These are phyloP conservation scores for Geothlypis trichas DNA, from an alignment of 2,113 vertebrate species.

Conservation along the genomic window DNA sequence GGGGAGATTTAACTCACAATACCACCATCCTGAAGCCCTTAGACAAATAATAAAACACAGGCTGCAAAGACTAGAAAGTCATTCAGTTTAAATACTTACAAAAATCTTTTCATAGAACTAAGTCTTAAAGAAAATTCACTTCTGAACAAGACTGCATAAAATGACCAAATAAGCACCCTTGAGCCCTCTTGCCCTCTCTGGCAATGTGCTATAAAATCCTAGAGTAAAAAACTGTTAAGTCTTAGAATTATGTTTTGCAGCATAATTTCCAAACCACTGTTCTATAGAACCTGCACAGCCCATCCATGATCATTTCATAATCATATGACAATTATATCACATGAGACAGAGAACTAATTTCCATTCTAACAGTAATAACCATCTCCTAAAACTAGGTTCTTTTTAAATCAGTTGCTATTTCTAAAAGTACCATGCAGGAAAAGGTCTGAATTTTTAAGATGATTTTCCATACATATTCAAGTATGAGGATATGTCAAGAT, in stretches of 20 bases:
- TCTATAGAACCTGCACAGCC: neutral
- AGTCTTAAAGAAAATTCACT: conserved; percentile 13
- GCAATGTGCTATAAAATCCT: neutral
- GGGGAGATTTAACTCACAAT: conserved; percentile 3
- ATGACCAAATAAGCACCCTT: neutral
- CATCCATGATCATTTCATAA: neutral
- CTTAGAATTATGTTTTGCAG: neutral
- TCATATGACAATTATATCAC: neutral
- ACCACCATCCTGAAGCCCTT: neutral
- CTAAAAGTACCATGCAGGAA: neutral
- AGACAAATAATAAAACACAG: conserved; percentile 21
- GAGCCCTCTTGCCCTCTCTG: neutral
- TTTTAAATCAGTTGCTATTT: neutral
- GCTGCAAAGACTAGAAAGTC: neutral
- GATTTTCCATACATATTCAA: neutral
- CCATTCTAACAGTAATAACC: neutral
- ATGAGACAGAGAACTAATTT: neutral
- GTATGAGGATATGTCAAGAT: neutral
- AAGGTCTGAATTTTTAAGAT: neutral
- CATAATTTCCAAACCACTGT: neutral
- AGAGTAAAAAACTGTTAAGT: neutral
- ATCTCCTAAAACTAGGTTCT: neutral
- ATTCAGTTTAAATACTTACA: neutral
- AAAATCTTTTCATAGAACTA: neutral
- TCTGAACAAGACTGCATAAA: neutral